Evolutionary conservation across 2,888 invertebrate genomes (phyloP), one percentile per base, ranked within the genome.

Genomic region (Polydrusus cervinus): DNA sequence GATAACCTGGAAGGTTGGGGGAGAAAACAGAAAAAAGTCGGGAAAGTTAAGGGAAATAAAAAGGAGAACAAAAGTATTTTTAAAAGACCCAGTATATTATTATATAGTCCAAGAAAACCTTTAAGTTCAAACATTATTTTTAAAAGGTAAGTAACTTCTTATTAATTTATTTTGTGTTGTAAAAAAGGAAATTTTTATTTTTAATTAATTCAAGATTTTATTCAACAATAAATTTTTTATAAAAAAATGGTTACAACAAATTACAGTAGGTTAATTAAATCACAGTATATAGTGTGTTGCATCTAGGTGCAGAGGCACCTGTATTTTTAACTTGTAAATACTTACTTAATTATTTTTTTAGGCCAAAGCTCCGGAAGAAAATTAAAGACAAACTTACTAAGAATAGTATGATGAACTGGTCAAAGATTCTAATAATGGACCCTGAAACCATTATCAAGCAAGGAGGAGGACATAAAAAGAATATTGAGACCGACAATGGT

Each of bases 381-480:
- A 87, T 86, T 43, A 89, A 89, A 30, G 86, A 89, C 6, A 88
- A 86, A 77, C 85, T 87, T 34, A 71, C 74, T 11, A 71, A 77
- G 45, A 77, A 80, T n/a, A 87, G 88, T 65, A 90, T 90, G 80
- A 91, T 92, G 83, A 90, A 91, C 78, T 93, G 93, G 93, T 92
- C 92, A 0, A 90, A 90, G 82, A 91, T 93, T 62, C 84, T 92
- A 55, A 90, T 91, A 67, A 89, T 90, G 51, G 90, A 93, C 83
- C 92, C 92, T 0, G 92, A 92, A 83, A 87, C 89, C 80, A 90
- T 92, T 5, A 87, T 92, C 13, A 89, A 91, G 73, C 90, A 90
- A 79, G 81, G 78, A 1, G 77, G 78, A 1, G 77, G 86, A 82
- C 80, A 87, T 81, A 76, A 85, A 84, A 80, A 89, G 85, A 45